Evolutionary conservation across 2,888 invertebrate genomes (phyloP).

Genomic region (Trichacis sp.): DNA sequence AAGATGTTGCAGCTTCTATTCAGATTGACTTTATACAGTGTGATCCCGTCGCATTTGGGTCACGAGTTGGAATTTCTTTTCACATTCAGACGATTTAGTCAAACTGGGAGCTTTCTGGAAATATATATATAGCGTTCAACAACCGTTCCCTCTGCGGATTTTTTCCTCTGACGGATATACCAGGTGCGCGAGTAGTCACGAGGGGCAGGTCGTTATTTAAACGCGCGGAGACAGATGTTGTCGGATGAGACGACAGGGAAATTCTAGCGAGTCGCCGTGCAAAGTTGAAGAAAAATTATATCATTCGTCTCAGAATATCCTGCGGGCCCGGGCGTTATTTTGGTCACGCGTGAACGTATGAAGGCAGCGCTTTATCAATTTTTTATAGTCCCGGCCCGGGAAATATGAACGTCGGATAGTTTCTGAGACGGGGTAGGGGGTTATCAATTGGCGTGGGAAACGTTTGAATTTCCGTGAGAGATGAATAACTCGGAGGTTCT

Average conservation of each 20-base stretch:
- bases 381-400: constrained; percentile 16
- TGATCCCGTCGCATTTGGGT: neutral
- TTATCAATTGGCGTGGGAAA: neutral
- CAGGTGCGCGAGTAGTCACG: constrained; percentile 17
- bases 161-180: constrained; percentile 22
- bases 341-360: constrained; percentile 23
- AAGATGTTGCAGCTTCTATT: too few relatives aligned
- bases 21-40: too few relatives aligned
- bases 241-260: constrained; percentile 45
- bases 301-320: constrained; percentile 25
- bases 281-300: constrained; percentile 45
- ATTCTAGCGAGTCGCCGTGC: constrained; percentile 27
- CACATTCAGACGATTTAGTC: constrained; percentile 15
- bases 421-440: neutral
- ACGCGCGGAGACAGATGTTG: constrained; percentile 33
- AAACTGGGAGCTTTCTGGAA: constrained; percentile 10
- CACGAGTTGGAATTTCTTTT: constrained; percentile 7
- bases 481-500: neutral
- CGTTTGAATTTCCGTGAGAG: neutral
- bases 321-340: constrained; percentile 19
- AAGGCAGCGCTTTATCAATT: constrained; percentile 15
- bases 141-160: constrained; percentile 22
- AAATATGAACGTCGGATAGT: constrained; percentile 20
- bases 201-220: constrained; percentile 42
- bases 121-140: constrained; percentile 11